Evolutionary conservation across 2,888 invertebrate species (phyloP).

Genomic region (Acanthosepion esculentum): DNA sequence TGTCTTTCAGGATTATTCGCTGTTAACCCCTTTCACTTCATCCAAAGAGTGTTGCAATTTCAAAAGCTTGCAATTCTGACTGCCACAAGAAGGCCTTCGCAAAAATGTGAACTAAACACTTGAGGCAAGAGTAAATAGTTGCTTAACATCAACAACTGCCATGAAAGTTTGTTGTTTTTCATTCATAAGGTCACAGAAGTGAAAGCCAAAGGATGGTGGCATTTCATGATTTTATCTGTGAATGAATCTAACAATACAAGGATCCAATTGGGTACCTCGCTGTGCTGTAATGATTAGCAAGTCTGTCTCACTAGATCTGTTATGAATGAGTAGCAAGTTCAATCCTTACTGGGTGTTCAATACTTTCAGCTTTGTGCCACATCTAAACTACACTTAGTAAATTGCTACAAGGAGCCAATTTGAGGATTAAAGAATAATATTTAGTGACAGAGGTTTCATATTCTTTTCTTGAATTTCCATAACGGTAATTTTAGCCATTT

Average conservation of each 20-base stretch:
- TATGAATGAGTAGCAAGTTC: too few species aligned
- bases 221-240: background rate
- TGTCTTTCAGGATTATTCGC: background rate
- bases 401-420: too few species aligned
- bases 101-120: background rate
- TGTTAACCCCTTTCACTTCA: background rate
- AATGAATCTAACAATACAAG: background rate
- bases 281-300: too few species aligned
- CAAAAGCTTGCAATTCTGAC: background rate
- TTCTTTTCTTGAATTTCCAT: too few species aligned
- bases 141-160: background rate
- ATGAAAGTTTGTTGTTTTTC: background rate
- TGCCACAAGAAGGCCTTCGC: background rate
- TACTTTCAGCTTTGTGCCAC: too few species aligned
- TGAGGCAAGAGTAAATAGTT: background rate
- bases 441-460: too few species aligned
- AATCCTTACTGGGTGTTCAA: too few species aligned
- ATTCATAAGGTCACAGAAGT: background rate
- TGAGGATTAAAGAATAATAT: too few species aligned
- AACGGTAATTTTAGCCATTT: too few species aligned
- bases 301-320: too few species aligned
- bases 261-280: background rate
- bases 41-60: background rate
- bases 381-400: too few species aligned
- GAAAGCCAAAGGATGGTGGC: background rate